phyloP scores from a whole-genome alignment of 2,797 vertebrate species.

The Chelon auratus region DNA sequence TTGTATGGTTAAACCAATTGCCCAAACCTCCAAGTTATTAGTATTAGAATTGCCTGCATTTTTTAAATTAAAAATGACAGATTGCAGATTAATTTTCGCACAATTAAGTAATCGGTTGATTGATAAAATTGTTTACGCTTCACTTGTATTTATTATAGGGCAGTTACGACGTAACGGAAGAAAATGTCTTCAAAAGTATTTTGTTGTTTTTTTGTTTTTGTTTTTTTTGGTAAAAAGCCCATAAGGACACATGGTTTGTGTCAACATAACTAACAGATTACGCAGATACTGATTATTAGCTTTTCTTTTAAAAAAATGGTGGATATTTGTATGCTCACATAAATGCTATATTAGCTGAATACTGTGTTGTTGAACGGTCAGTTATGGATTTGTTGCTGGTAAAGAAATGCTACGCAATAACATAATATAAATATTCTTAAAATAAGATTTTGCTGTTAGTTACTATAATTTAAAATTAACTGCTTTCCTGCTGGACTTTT shows the following conservation, averaged over 20 bases:
- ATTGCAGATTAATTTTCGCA: neutral
- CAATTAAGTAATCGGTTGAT: neutral
- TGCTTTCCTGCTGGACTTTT: neutral
- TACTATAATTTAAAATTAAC: constrained; percentile 6
- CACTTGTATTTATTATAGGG: too few relatives aligned
- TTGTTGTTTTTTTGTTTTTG: neutral
- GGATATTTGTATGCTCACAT: neutral
- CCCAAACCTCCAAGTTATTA: too few relatives aligned
- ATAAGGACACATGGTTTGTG: neutral
- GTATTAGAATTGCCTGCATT: neutral
- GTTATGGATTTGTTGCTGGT: neutral
- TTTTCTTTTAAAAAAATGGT: too few relatives aligned
- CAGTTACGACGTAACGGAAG: neutral
- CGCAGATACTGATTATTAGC: too few relatives aligned
- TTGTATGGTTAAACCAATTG: too few relatives aligned
- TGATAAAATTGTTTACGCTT: too few relatives aligned
- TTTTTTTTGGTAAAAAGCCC: neutral
- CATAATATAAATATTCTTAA: too few relatives aligned
- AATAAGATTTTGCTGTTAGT: neutral
- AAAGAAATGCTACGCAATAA: neutral
- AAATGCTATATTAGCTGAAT: neutral
- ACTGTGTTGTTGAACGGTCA: neutral
- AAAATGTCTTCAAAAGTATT: too few relatives aligned
- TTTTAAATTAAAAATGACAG: too few relatives aligned
- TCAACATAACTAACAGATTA: too few relatives aligned